phyloP scores from a whole-genome alignment of 2,113 vertebrate species.

The Eptesicus fuscus region DNA sequence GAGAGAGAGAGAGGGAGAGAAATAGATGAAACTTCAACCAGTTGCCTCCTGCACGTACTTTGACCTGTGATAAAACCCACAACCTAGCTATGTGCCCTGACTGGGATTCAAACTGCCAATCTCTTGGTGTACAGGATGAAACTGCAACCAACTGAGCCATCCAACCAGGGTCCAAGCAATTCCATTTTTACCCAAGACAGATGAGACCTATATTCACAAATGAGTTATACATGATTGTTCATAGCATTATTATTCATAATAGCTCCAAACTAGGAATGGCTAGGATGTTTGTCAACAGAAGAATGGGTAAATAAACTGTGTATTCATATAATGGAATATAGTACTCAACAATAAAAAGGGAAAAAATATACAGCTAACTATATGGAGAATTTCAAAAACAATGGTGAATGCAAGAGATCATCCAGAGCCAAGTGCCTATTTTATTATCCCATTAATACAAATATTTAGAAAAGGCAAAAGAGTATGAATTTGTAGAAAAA shows the following conservation, averaged over 20 bases:
- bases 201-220: not conserved
- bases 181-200: not conserved
- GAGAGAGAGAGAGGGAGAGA: too few species aligned
- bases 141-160: too few species aligned
- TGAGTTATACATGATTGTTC: not conserved
- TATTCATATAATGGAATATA: not conserved
- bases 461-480: not conserved
- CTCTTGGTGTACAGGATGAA: too few species aligned
- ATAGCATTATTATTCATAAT: not conserved
- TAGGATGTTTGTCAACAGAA: not conserved
- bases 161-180: not conserved
- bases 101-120: too few species aligned
- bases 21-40: too few species aligned
- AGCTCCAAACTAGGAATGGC: not conserved
- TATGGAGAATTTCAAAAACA: not conserved
- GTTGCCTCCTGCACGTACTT: too few species aligned
- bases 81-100: too few species aligned
- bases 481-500: not conserved
- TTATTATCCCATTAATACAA: not conserved
- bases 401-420: not conserved
- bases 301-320: not conserved
- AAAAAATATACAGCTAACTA: not conserved
- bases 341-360: not conserved
- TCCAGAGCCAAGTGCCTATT: not conserved
- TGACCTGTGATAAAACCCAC: too few species aligned